Evolutionary conservation across 30 jellyfish, hydroid and myxozoan species (phyloP).

Genomic region (Hydractinia symbiolongicarpus): DNA sequence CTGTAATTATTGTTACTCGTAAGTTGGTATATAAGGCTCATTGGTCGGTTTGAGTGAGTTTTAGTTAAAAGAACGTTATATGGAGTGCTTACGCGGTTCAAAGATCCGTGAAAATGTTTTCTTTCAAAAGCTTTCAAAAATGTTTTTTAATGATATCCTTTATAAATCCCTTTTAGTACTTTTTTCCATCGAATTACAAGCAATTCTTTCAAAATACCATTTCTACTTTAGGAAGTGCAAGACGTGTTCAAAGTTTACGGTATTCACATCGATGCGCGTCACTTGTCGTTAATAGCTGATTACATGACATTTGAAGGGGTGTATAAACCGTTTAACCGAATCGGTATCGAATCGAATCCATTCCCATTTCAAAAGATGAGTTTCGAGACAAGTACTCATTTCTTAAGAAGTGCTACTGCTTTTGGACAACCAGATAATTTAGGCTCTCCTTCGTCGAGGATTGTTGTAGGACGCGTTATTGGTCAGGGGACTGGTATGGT

Average conservation of each 20-base stretch:
- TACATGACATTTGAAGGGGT: slow-evolving; percentile 98
- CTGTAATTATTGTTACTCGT: no score
- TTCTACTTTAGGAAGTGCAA: slow-evolving; percentile 56
- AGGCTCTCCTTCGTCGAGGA: slow-evolving; percentile 98
- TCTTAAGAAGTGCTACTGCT: slow-evolving; percentile 82
- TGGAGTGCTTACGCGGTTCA: no score
- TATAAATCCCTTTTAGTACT: no score
- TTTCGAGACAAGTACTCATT: slow-evolving; percentile 83
- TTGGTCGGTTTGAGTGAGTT: no score
- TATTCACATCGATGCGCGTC: slow-evolving; percentile 90
- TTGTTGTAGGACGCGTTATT: slow-evolving; percentile 86
- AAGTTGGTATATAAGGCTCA: no score
- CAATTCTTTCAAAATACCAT: no score
- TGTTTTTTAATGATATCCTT: no score
- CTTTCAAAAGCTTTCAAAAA: no score
- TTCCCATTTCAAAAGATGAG: slow-evolving; percentile 98
- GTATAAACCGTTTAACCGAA: slow-evolving; percentile 85
- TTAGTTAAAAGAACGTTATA: no score
- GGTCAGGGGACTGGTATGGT: slow-evolving; percentile 89
- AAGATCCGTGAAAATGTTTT: no score
- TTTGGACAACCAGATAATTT: slow-evolving; percentile 86
- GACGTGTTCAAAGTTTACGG: slow-evolving; percentile 95
- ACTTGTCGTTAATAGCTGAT: slow-evolving; percentile 87
- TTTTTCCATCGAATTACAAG: no score
- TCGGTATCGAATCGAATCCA: slow-evolving; percentile 82